phyloP scores from a whole-genome alignment of 2,113 vertebrate genomes.

The Tetrax tetrax region DNA sequence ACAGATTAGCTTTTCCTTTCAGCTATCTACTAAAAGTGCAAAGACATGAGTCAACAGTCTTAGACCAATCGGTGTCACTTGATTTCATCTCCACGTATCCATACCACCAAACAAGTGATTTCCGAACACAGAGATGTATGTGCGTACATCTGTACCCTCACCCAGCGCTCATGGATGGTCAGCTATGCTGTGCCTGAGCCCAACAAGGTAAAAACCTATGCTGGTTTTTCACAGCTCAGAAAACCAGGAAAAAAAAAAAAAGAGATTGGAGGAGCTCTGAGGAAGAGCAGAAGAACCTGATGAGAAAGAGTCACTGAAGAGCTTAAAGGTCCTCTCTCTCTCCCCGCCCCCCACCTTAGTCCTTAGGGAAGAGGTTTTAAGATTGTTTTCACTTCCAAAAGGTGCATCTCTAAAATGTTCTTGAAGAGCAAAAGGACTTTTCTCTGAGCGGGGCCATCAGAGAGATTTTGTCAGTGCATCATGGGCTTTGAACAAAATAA shows the following conservation, averaged over 20 bases:
- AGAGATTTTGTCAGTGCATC: neutral
- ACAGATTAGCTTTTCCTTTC: neutral
- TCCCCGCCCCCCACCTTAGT: neutral
- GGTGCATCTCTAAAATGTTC: neutral
- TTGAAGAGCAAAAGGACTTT: neutral
- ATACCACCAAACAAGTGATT: neutral
- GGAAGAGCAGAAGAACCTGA: neutral
- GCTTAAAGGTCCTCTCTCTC: neutral
- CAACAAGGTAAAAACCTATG: neutral
- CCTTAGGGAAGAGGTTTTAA: neutral
- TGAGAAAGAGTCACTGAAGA: neutral
- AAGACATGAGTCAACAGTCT: neutral
- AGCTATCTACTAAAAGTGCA: neutral
- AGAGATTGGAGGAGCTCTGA: neutral
- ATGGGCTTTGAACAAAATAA: rapidly evolving
- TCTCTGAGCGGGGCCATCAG: neutral
- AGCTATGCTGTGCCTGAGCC: neutral
- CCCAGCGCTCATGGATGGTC: neutral
- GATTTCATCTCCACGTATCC: neutral
- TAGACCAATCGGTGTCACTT: neutral
- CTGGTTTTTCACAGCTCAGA: neutral
- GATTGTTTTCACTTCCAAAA: neutral
- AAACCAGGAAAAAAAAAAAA: neutral
- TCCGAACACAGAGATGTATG: rapidly evolving
- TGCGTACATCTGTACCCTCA: neutral